Conservation (phyloP, 2,888 invertebrate genomes). For the Drosophila helvetica region DNA sequence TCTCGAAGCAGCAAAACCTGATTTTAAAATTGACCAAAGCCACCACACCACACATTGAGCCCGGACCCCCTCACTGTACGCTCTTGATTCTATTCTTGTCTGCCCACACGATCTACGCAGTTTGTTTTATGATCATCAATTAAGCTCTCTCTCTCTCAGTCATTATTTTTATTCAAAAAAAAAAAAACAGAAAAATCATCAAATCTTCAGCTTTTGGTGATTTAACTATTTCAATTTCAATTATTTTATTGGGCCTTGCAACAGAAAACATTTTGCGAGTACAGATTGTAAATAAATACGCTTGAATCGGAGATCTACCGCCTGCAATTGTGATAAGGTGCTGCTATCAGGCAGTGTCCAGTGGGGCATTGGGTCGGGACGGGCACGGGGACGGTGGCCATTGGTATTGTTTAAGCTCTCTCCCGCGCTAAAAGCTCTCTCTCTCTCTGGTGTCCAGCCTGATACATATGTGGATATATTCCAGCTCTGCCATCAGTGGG, state of each 20-base stretch:
- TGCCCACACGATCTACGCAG: not conserved
- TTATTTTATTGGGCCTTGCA: constrained; percentile 8
- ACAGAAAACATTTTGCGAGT: constrained; percentile 6
- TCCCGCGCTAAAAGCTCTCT: not conserved
- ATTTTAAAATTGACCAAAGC: not conserved
- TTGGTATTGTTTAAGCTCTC: not conserved
- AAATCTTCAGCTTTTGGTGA: not conserved
- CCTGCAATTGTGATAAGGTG: constrained; percentile 14
- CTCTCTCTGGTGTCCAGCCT: not conserved
- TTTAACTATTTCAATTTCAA: not conserved
- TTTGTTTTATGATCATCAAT: not conserved
- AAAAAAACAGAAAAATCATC: not conserved
- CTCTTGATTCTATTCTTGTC: not conserved
- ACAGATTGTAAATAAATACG: constrained; percentile 21
- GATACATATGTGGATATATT: not conserved
- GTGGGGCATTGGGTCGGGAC: too few relatives aligned
- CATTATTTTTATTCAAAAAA: not conserved
- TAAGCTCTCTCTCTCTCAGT: not conserved
- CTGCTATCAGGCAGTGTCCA: constrained; percentile 11
- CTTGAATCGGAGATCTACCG: constrained; percentile 9
- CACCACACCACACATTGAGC: too few relatives aligned
- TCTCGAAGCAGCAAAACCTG: not conserved
- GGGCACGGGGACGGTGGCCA: not conserved
- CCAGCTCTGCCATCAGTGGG: not conserved
- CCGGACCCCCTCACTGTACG: not conserved